Conservation (phyloP, 2,113 vertebrate species). For the Centropus bengalensis region DNA sequence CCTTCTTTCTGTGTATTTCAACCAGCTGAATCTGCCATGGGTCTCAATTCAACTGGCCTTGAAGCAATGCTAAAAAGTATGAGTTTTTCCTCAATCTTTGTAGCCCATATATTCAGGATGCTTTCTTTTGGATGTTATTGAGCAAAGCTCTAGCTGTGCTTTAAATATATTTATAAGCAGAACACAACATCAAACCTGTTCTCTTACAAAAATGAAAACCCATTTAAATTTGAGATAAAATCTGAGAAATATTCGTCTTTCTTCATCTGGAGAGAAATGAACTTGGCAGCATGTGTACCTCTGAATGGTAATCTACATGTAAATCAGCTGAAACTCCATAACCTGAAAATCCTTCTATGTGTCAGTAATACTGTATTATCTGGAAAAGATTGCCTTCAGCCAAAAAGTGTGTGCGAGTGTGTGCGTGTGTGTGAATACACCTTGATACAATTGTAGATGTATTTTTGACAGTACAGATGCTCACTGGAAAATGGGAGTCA, state of each 20-base stretch:
- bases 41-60: background rate
- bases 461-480: background rate
- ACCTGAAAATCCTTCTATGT: background rate
- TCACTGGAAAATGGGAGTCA: background rate
- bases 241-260: background rate
- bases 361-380: background rate
- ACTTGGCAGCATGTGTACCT: background rate
- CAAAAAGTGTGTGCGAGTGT: background rate
- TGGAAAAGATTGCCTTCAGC: background rate
- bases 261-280: constrained; percentile 11
- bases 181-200: background rate
- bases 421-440: background rate
- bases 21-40: background rate
- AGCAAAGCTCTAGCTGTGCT: background rate
- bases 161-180: constrained; percentile 4
- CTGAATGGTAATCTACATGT: constrained; percentile 35
- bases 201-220: background rate
- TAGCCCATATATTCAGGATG: background rate
- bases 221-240: background rate
- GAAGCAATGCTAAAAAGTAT: background rate
- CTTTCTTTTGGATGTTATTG: background rate
- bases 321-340: background rate
- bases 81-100: background rate
- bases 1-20: background rate
- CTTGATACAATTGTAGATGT: background rate